Base-by-base conservation (phyloP, 2,113 vertebrate genomes). In the Chelonoidis abingdonii region DNA sequence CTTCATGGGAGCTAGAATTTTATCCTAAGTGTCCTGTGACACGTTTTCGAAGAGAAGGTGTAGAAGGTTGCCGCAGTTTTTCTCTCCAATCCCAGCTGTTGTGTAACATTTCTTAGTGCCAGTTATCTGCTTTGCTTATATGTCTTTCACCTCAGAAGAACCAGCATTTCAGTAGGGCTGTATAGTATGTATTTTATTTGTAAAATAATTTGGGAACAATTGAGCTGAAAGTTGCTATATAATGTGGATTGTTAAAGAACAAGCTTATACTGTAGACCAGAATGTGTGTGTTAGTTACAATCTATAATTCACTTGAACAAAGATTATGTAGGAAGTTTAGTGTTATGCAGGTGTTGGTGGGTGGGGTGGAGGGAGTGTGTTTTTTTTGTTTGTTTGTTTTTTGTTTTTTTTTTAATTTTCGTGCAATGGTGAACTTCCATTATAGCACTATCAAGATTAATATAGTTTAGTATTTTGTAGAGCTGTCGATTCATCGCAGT, bases 391-490 rank as follows among this genome's bases (percentile, higher is more conserved):
- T 44, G n/a, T n/a, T n/a, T n/a, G n/a, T 10, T 89, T 86, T 44
- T 94, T 85, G 44, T 44, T 44, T 44, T 6, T 7, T 44, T 44
- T 44, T 44, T 44, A 44, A 54, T 92, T 89, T 95, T 93, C 79
- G 93, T 87, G 13, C 86, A 69, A 84, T 85, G 85, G 44, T 92
- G 75, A 96, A 94, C 14, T 65, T 96, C 82, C 85, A 80, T 89
- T 29, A 94, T 96, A 90, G 12, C 80, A 93, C 96, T 75, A 94
- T 87, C 47, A 53, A 52, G 91, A 92, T 80, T 69, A 72, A 72
- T 38, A 72, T n/a, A n/a, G 35, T 21, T 19, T 19, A 80, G 62
- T 54, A 22, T 54, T 54, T 54, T 54, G 53, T 54, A 54, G 8
- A 21, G 53, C 21, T 54, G 53, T 54, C 19, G 21, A 54, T 54